Base-by-base conservation (phyloP, 2,797 vertebrate species). In the Buceros bicornis region DNA sequence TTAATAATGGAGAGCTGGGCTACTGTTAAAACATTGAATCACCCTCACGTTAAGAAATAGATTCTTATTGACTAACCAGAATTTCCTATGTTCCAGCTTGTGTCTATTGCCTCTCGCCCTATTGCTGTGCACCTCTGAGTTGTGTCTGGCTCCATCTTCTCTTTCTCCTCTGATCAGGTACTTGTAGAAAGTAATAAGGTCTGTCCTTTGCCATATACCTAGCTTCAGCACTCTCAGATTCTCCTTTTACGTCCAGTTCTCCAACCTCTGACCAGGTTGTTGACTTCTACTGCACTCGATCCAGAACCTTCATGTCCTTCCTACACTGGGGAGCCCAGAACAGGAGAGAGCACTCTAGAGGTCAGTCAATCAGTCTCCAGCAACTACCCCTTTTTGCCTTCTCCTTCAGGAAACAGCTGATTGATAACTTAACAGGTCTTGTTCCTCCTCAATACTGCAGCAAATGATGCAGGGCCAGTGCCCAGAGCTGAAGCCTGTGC, bases 141-240 rank as follows among this genome's bases (percentile, higher is more conserved):
- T 50, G 7, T 13, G 21, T n/a, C 33, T 60, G 35, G 15, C 29
- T 78, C 22, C 28, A 45, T 50, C 21, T 40, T 67, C 47, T 65
- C 28, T 62, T 47, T 67, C 18, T 92, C n/a, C 26, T 72, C 65
- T 77, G 24, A 35, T 11, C 0, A 0, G 4, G 5, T 72, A 78
- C 16, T 42, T 69, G 10, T 42, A 72, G 45, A n/a, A 70, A 72
- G 21, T 24, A 31, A 15, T 51, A 40, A 69, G 22, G 14, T 37
- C 6, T 54, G 37, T 48, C 19, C 22, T n/a, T 8, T 73, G 22
- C 25, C 12, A 1, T 42, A 19, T 80, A 16, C 37, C 35, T 10
- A 61, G 56, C 25, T 12, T 21, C 21, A 25, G 43, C 26, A 31
- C 20, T 70, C 25, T 57, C 26, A 71, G 26, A 26, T 10, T 80